Base-by-base conservation (phyloP, 2,888 invertebrate species). In the Pyrrhia umbra region DNA sequence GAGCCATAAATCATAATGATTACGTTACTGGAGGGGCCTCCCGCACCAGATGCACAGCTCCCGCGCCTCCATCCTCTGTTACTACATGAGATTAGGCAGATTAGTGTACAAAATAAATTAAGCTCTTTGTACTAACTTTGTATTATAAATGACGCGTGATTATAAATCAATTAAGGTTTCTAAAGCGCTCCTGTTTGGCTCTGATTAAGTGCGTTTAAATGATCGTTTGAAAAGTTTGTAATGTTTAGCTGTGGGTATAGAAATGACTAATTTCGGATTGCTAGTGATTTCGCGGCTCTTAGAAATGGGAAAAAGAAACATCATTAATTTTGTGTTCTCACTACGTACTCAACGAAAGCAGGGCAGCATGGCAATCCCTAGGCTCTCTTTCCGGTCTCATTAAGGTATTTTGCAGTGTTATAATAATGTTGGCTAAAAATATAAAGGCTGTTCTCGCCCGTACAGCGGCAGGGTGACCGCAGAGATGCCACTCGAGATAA, bases 1-100 rank as follows among this genome's bases (percentile, higher is more conserved):
- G 34, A 50, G 68, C 63, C 51, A 69, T 81, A 80, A 80, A 81
- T 80, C 79, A 79, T 70, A 69, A 73, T 76, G 60, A 75, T 77
- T 65, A 58, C 68, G 40, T 56, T 40, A 34, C 63, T 55, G 45
- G 43, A 56, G 62, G 68, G 73, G 20, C 46, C 43, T 39, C 47
- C 30, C 49, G 4, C 30, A 54, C 49, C 68, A 77, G 62, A 70
- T 68, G 61, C 46, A 65, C 63, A 64, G 64, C 77, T 74, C 65
- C 64, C 77, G 74, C 64, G 13, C 45, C 73, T 43, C 55, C 68
- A 59, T 75, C 72, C 76, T 76, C 71, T 49, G 56, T 67, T 75
- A 63, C 43, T 30, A 66, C 46, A 52, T 37, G n/a, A 64, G 59
- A 72, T 75, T 71, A 66, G 49, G 34, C 43, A 49, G 49, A 74